phyloP scores from a whole-genome alignment of 2,113 vertebrate genomes.

The Otus sunia region DNA sequence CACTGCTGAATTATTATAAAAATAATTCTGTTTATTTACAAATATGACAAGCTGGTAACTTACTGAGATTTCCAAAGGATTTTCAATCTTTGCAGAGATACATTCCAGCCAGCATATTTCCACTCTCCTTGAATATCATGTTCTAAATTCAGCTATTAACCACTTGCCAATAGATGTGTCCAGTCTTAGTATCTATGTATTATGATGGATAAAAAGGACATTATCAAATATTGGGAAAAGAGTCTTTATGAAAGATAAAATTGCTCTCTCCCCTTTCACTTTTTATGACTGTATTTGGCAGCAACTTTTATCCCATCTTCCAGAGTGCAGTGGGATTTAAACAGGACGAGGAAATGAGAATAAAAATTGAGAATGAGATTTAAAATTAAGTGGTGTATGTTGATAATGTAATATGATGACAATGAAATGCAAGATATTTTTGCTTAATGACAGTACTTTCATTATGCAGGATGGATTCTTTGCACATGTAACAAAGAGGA shows the following conservation, averaged over 20 bases:
- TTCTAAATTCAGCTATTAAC: neutral
- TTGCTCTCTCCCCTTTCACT: neutral
- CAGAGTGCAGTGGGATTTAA: neutral
- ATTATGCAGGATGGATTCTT: neutral
- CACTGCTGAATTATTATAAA: conserved; percentile 58
- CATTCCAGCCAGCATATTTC: neutral
- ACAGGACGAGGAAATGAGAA: neutral
- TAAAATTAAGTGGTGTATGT: neutral
- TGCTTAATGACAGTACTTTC: neutral
- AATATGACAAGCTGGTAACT: conserved; percentile 43
- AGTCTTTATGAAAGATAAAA: neutral
- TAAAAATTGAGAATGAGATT: neutral
- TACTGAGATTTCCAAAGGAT: conserved; percentile 24
- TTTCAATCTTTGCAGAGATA: conserved; percentile 15
- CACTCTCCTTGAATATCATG: neutral
- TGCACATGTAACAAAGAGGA: neutral
- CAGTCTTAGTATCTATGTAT: neutral
- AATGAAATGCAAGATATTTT: neutral
- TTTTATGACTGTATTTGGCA: neutral
- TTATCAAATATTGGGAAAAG: neutral
- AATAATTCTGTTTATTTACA: conserved; percentile 69
- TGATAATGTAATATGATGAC: neutral
- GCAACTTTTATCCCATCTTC: neutral
- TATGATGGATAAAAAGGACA: neutral
- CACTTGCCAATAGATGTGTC: neutral